Evolutionary conservation across 2,888 invertebrate species (phyloP), one percentile per base, ranked within the genome.

Genomic region (Lochmaea capreae): DNA sequence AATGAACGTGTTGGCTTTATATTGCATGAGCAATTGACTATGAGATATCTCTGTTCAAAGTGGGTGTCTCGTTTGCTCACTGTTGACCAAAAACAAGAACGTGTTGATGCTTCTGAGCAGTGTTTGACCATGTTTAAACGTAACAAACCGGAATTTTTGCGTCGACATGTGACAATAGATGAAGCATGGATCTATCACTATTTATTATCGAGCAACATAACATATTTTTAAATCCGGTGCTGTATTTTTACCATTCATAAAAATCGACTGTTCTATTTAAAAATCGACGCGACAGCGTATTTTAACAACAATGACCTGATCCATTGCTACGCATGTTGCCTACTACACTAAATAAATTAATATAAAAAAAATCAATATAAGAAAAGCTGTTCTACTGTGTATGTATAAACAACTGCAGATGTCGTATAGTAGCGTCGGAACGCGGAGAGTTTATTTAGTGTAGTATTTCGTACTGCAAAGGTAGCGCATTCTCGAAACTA

Each of bases 331-430:
- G 79, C 77, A 77, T 71, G 77, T 78, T 77, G 76, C 79, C 79
- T 78, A 75, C 75, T 79, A 81, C 81, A 78, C 78, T 77, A 77
- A 80, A 81, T 81, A 81, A 81, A 81, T 82, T 80, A 83, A 81
- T 82, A 83, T 81, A 80, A 81, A 83, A n/a, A 33, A 66, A 82
- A 83, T 83, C 83, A 75, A 83, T 83, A 82, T 77, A 42, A 70
- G 67, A 71, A 74, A 73, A 72, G 61, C 61, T 39, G 61, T 61
- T 71, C 67, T 65, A 33, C 16, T 18, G 42, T 6, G 9, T 58
- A 42, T 42, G 8, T 54, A 46, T 63, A 59, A 39, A 73, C 58
- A 68, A 68, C 61, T 57, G 61, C 66, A 61, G 67, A 61, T 65
- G 26, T 52, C 49, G 57, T 67, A 65, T 68, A 43, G 61, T 63